phyloP scores from a whole-genome alignment of 2,888 invertebrate species.

The Dicranocentrus wangi region DNA sequence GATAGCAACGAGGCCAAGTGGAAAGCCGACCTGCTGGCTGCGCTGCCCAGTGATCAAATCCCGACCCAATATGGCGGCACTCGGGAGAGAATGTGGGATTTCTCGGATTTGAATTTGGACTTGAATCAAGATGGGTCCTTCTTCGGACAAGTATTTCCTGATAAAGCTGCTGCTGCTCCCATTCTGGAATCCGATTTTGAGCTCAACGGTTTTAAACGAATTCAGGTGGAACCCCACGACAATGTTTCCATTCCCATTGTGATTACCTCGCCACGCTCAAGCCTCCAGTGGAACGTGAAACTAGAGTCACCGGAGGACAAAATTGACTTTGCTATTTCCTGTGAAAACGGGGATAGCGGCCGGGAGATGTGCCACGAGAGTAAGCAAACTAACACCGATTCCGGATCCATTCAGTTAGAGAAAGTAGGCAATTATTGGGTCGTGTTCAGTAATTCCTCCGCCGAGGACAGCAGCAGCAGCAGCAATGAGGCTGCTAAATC shows the following conservation, averaged over 20 bases:
- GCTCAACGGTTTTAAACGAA: slow-evolving; percentile 14
- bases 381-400: background rate
- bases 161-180: background rate
- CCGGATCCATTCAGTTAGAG: slow-evolving; percentile 6
- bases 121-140: slow-evolving; percentile 28
- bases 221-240: slow-evolving; percentile 5
- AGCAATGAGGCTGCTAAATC: slow-evolving; percentile 10
- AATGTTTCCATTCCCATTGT: slow-evolving; percentile 32
- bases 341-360: background rate
- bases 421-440: slow-evolving; percentile 43
- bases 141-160: slow-evolving; percentile 26
- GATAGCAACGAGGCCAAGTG: slow-evolving; percentile 52
- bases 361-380: slow-evolving; percentile 16
- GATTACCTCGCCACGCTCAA: slow-evolving; percentile 13
- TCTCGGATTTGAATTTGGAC: slow-evolving; percentile 25
- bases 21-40: slow-evolving; percentile 49
- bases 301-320: background rate
- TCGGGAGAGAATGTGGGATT: slow-evolving; percentile 12
- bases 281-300: slow-evolving; percentile 30
- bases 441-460: slow-evolving; percentile 33
- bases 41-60: slow-evolving; percentile 42
- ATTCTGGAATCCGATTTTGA: background rate
- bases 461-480: too few species aligned
- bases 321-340: slow-evolving; percentile 32
- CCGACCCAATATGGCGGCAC: slow-evolving; percentile 56